These are phyloP conservation scores for Panagrolaimus sp. DNA, from an alignment of 1,140 invertebrate genomes.

Conservation along the genomic window DNA sequence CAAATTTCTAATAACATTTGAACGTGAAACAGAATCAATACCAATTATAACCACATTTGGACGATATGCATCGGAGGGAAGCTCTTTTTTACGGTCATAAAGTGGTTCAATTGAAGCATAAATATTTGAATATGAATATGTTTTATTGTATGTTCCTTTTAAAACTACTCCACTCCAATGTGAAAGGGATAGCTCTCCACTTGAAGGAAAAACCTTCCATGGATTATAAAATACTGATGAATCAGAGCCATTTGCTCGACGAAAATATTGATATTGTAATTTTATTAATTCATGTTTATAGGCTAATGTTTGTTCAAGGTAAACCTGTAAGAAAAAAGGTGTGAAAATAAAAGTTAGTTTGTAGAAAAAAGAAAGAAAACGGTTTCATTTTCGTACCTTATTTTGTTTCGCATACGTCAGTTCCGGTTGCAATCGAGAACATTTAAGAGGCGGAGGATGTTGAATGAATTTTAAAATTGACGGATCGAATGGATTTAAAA, in stretches of 20 bases:
- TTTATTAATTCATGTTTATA: not conserved
- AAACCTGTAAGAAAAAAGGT: not conserved
- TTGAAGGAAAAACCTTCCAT: not conserved
- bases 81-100: not conserved
- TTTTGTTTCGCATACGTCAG: not conserved
- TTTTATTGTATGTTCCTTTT: slow-evolving; percentile 13
- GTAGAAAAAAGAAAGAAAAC: not conserved
- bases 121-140: not conserved
- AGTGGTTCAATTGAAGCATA: slow-evolving; percentile 12
- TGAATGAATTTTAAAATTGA: not conserved
- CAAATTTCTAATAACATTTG: slow-evolving; percentile 31
- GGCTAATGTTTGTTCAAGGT: not conserved
- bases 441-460: not conserved
- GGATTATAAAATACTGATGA: slow-evolving; percentile 2
- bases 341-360: not conserved
- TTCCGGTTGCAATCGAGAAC: not conserved
- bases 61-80: not conserved
- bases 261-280: slow-evolving; percentile 6
- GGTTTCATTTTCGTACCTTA: not conserved
- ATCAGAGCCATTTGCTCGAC: slow-evolving; percentile 10
- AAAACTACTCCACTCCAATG: not conserved
- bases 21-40: slow-evolving; percentile 38
- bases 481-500: slow-evolving; percentile 4
- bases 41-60: slow-evolving; percentile 30
- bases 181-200: not conserved